Base-by-base conservation (phyloP, 1,140 invertebrate species). In the Drosophila kepulauana region DNA sequence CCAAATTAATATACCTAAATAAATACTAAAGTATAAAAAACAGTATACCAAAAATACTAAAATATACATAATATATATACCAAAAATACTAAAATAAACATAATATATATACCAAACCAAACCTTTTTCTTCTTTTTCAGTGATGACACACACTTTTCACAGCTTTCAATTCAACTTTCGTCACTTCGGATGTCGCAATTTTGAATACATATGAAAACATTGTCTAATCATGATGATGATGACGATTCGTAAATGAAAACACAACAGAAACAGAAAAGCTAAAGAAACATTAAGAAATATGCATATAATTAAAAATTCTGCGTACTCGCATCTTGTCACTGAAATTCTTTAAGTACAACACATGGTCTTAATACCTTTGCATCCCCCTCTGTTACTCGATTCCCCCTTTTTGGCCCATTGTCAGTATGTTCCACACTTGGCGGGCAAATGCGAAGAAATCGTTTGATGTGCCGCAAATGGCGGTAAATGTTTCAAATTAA, bases 391-490 rank as follows among this genome's bases (percentile, higher is more conserved):
- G 3, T 28, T 11, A 1, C 28, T 8, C 1, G 0, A 5, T 10
- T 0, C 49, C 49, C 49, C 49, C 30, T 33, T 33, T 33, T 7
- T 28, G 28, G 5, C 25, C 11, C 1, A 10, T 20, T 11, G 20
- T 8, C 30, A 33, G 2, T 10, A 35, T 38, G 33, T 33, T 54
- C n/a, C 52, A 35, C n/a, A 33, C 28, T 35, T 54, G 30, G 30
- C n/a, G 33, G 52, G 30, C 43, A 48, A 63, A 8, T 11, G 16
- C 38, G 35, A 5, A 20, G 30, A 5, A 49, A n/a, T n/a, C 75
- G 61, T 71, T 79, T 82, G 77, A 82, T 75, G 57, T 74, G 76
- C 67, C 81, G 20, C 81, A 82, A 75, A 79, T 74, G 57, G 57
- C 65, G 65, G 65, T 58, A 75, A 75, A 73, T 82, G 63, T 70